phyloP scores from a whole-genome alignment of 2,113 vertebrate species.

The Taurulus bubalis region DNA sequence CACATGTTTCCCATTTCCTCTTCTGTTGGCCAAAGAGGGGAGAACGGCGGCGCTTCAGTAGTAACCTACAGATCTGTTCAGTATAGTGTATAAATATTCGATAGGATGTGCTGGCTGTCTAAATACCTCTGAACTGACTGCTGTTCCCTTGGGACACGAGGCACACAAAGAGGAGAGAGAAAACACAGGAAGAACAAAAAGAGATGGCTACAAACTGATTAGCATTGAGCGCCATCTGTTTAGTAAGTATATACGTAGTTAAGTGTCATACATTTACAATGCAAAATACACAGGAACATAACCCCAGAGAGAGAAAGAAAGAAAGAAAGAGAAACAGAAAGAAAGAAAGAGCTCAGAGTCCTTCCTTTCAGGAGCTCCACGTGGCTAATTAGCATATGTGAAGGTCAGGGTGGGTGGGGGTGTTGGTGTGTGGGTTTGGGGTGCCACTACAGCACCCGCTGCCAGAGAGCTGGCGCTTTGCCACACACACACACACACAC shows the following conservation, averaged over 20 bases:
- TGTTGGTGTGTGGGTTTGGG: conserved; percentile 63
- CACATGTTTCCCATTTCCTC: conserved; percentile 13
- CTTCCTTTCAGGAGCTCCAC: conserved; percentile 86
- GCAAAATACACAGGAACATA: not conserved
- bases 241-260: not conserved
- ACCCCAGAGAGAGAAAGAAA: not conserved
- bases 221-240: conserved; percentile 39
- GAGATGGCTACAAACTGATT: conserved; percentile 8
- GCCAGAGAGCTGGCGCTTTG: conserved; percentile 82
- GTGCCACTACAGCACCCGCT: conserved; percentile 73
- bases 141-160: conserved; percentile 55
- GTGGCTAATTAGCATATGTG: conserved; percentile 95
- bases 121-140: conserved; percentile 71
- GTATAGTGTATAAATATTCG: conserved; percentile 69
- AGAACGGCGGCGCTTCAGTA: conserved; percentile 5
- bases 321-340: not conserved
- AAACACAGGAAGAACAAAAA: conserved; percentile 34
- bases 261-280: conserved; percentile 10
- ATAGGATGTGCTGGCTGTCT: conserved; percentile 57
- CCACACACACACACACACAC: conserved; percentile 66
- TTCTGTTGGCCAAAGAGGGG: conserved; percentile 12
- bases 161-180: conserved; percentile 44
- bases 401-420: conserved; percentile 85
- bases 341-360: conserved; percentile 5
- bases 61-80: conserved; percentile 41